Base-by-base conservation (phyloP, 2,113 vertebrate genomes). In the Oreochromis niloticus region DNA sequence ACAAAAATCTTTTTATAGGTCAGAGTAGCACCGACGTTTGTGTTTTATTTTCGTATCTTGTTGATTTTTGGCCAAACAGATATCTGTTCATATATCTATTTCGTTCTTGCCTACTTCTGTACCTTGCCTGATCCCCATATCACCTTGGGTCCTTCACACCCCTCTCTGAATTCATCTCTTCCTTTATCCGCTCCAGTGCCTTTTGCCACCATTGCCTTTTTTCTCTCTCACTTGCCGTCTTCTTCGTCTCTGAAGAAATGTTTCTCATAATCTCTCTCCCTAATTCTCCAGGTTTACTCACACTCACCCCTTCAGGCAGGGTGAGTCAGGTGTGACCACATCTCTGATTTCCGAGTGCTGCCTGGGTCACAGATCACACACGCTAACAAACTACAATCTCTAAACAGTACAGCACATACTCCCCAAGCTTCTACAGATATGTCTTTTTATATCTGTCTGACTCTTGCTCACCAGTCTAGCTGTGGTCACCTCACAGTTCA, bases 301-400 rank as follows among this genome's bases (percentile, higher is more conserved):
- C 82, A 59, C 73, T 80, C 27, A 24, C 80, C 85, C 43, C 92
- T 83, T 88, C 85, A 41, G 88, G 81, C 87, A 54, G 55, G 73
- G 59, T 84, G 87, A 93, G 57, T 92, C 93, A 90, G 86, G 75
- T 94, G 89, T 86, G 88, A 93, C 88, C 85, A 36, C 78, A 78
- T 87, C 55, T 81, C 56, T 79, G 55, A 12, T n/a, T 78, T 91
- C 39, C 19, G 7, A 82, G 71, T 71, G 27, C 6, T 46, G 41
- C 55, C 48, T 56, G 68, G 46, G 78, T 86, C 66, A 87, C 86
- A 83, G 82, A 78, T 80, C 55, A 82, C 54, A 81, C 84, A 85
- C 75, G 56, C 48, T 39, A 27, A 82, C 57, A 81, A 43, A 84
- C 80, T 87, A 34, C 78, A 81, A 79, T 82, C 63, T 82, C 34